Conservation (phyloP, 2,888 invertebrate genomes). For the Tanytarsus gracilentus region DNA sequence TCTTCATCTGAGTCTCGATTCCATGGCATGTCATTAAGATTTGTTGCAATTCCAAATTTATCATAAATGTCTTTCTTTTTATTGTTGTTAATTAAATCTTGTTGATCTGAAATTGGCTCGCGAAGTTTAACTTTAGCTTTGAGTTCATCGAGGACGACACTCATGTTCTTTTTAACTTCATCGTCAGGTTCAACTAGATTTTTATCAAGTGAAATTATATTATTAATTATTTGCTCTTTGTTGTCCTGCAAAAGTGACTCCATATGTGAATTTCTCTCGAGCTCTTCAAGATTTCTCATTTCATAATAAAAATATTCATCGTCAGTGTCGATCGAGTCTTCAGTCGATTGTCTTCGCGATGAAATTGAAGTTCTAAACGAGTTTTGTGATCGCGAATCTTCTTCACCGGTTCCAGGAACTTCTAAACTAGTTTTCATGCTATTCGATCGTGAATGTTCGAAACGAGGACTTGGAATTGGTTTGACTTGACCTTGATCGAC, state of each 20-base stretch:
- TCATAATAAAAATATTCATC: conserved; percentile 92
- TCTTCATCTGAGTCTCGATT: conserved; percentile 32
- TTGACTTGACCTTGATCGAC: no score
- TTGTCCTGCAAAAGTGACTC: conserved; percentile 43
- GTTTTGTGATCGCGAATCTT: conserved; percentile 78
- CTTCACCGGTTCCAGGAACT: conserved; percentile 71
- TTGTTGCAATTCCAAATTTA: conserved; percentile 37
- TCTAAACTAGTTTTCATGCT: conserved; percentile 65
- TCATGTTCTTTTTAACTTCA: conserved; percentile 9
- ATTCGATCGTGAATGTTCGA: conserved; percentile 51
- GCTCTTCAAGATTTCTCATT: conserved; percentile 72
- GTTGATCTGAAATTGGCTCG: conserved; percentile 35
- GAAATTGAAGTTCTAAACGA: conserved; percentile 83
- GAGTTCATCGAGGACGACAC: conserved; percentile 1
- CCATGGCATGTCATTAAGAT: conserved; percentile 41
- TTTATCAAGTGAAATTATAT: conserved; percentile 16
- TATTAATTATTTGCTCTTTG: conserved; percentile 9
- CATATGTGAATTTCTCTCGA: conserved; percentile 64
- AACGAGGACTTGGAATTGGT: conserved; percentile 46
- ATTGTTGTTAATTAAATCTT: conserved; percentile 35
- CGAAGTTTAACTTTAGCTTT: conserved; percentile 6
- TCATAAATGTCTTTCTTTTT: conserved; percentile 33
- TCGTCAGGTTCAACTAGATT: conserved; percentile 1
- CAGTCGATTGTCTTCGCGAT: conserved; percentile 80
- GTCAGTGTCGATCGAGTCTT: conserved; percentile 87